Evolutionary conservation across 2,113 vertebrate species (phyloP), one percentile per base, ranked within the genome.

Genomic region (Corvus hawaiiensis): DNA sequence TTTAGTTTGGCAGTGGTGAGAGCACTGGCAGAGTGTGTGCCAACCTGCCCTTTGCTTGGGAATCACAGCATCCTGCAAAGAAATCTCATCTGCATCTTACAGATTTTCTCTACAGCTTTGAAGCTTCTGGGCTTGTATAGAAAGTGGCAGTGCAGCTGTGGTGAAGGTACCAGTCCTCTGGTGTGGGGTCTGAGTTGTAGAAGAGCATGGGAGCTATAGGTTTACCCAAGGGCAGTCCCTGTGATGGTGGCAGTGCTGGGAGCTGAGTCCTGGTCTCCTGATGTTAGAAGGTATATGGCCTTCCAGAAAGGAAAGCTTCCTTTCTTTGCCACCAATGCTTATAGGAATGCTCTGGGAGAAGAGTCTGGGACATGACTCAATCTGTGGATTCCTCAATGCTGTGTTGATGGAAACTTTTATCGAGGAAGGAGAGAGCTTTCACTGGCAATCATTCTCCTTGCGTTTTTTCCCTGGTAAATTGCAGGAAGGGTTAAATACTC

Each of bases 401-500:
- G 56, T 12, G 15, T n/a, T 51, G 52, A 21, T 71, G 19, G 41
- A 35, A n/a, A 33, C 4, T 16, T 62, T 41, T 64, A 27, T 10
- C n/a, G 71, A 69, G 67, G 41, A 56, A 61, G 41, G 16, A 66
- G 67, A 62, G 55, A 67, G 39, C 49, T 87, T 27, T 84, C 5
- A 6, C 19, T 41, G 54, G 15, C 19, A 51, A 9, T 52, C 16
- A 7, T 61, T 73, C 37, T 51, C 27, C 17, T 77, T 49, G 41
- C 0, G 1, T 44, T 76, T 79, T 85, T 68, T 15, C 22, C 33
- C 17, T 2, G 1, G 37, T 55, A 35, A 21, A 11, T 32, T 90
- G 41, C 37, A 85, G 79, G 39, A 96, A 83, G 93, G 93, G 93
- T 96, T 96, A 97, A 96, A 75, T 44, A 41, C 23, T 72, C 41